Conservation (phyloP, 2,888 invertebrate species). For the Periphyllus acericola region DNA sequence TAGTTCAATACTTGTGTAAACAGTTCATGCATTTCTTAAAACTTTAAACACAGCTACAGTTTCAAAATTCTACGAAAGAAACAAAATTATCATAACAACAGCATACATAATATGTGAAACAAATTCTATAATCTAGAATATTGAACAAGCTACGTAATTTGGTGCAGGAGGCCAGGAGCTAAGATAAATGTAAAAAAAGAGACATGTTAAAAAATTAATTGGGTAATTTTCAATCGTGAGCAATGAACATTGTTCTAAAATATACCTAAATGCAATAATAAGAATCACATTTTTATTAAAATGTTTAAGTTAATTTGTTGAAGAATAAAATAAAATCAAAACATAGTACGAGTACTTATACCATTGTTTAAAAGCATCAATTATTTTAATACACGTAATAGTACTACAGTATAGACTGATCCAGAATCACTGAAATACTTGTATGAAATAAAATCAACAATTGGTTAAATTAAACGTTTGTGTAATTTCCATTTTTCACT, state of each 20-base stretch:
- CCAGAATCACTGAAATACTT: too few species aligned
- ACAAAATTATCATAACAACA: conserved; percentile 27
- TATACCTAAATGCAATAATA: background rate
- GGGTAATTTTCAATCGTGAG: background rate
- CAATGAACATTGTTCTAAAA: background rate
- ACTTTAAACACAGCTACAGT: conserved; percentile 44
- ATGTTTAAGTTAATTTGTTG: background rate
- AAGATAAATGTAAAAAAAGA: background rate
- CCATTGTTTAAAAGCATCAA: background rate
- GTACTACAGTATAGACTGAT: too few species aligned
- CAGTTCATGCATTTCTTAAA: conserved; percentile 81
- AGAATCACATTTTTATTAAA: background rate
- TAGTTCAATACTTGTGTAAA: conserved; percentile 89
- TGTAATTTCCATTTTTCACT: too few species aligned
- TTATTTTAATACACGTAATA: background rate
- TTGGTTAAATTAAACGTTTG: too few species aligned
- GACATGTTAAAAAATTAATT: background rate
- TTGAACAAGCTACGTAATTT: background rate
- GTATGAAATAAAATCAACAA: too few species aligned
- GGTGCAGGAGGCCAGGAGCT: too few species aligned
- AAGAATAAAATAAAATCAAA: background rate
- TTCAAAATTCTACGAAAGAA: conserved; percentile 35
- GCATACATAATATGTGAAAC: background rate
- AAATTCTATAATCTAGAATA: background rate
- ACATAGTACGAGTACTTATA: background rate